These are phyloP conservation scores for Conus betulinus DNA, from an alignment of 1,140 invertebrate genomes.

Conservation along the genomic window DNA sequence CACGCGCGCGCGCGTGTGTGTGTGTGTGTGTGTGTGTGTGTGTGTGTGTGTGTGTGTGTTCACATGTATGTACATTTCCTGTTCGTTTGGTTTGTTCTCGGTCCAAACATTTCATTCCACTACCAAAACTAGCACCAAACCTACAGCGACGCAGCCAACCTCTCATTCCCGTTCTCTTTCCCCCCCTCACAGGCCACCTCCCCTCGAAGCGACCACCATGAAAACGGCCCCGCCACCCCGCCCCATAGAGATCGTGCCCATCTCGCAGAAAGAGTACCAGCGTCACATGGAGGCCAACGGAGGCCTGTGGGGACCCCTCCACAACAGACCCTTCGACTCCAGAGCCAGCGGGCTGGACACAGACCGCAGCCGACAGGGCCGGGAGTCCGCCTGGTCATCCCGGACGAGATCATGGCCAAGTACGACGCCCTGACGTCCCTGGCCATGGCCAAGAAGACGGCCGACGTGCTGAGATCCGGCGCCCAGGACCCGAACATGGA, in stretches of 20 bases:
- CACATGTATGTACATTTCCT: not conserved
- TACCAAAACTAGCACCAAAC: no score
- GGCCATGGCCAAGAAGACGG: slow-evolving; percentile 49
- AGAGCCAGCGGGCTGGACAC: not conserved
- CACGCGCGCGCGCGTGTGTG: not conserved
- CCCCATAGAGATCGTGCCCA: slow-evolving; percentile 35
- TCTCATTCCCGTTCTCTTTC: no score
- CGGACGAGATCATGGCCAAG: slow-evolving; percentile 44
- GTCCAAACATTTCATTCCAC: no score
- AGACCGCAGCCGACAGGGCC: not conserved
- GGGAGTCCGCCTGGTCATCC: slow-evolving; percentile 33
- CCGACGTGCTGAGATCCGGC: slow-evolving; percentile 36
- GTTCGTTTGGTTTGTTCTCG: no score
- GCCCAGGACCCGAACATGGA: slow-evolving; percentile 16
- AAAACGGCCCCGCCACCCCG: slow-evolving; percentile 14
- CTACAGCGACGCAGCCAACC: no score
- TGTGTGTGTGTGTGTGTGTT: slow-evolving; percentile 15
- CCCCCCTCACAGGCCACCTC: no score
- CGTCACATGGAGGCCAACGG: slow-evolving; percentile 17
- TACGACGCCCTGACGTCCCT: slow-evolving; percentile 47
- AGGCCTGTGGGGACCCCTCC: slow-evolving; percentile 26
- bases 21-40: slow-evolving; percentile 9
- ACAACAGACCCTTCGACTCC: slow-evolving; percentile 37
- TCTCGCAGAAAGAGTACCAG: slow-evolving; percentile 29
- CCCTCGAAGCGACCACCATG: no score